A percentile compares a stretch with the other conserved stretches of the same genome.
phyloP scores from a whole-genome alignment of 2,797 vertebrate genomes.

The Cheirogaleus major region DNA sequence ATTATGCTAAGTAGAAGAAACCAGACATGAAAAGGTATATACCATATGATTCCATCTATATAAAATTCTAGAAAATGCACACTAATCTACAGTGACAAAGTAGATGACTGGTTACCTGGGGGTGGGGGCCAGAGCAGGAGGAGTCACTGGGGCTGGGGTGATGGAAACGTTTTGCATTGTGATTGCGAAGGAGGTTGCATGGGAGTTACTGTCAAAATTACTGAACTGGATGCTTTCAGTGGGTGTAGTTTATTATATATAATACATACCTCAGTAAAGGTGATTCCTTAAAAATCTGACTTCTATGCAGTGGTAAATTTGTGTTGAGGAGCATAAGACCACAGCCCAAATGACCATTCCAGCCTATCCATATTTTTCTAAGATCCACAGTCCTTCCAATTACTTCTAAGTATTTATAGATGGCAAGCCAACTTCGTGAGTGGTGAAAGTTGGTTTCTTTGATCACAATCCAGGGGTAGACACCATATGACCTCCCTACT shows the following conservation, averaged over 20 bases:
- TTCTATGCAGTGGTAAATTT: background rate
- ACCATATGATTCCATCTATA: background rate
- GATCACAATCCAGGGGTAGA: background rate
- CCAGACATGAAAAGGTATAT: background rate
- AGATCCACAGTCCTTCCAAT: background rate
- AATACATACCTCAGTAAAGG: background rate
- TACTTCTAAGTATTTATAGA: background rate
- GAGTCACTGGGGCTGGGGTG: too few species aligned
- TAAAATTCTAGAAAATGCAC: background rate
- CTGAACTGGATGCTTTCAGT: background rate
- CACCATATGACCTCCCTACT: background rate
- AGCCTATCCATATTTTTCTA: background rate
- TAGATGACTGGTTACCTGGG: background rate
- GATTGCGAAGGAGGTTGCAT: background rate
- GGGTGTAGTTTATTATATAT: background rate
- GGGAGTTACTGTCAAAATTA: background rate
- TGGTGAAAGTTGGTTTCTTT: background rate
- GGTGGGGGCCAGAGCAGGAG: background rate
- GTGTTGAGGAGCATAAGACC: background rate
- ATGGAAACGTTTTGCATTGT: background rate
- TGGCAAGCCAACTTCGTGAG: background rate
- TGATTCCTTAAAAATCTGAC: background rate
- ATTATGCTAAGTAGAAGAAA: background rate
- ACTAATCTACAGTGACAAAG: background rate
- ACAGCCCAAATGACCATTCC: background rate